A percentile compares a stretch with the other conserved stretches of the same genome.
Conservation (phyloP, 2,888 invertebrate genomes). For the Chrysolina oricalcia region DNA sequence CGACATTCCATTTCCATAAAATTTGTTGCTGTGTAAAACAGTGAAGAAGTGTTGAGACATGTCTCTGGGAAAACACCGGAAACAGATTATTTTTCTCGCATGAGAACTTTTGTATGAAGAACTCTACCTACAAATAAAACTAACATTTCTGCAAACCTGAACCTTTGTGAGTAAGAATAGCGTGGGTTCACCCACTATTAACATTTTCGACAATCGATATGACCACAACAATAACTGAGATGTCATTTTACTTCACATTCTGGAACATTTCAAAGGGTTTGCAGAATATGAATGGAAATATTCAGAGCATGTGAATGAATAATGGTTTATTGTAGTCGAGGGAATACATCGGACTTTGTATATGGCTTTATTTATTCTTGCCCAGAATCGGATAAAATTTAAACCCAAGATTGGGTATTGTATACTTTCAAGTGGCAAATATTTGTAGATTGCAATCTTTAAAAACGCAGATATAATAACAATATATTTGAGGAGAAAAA, state of each 20-base stretch:
- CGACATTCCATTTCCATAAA: no score
- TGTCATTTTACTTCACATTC: constrained; percentile 57
- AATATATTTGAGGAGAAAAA: not conserved
- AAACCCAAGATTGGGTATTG: constrained; percentile 57
- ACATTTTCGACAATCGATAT: constrained; percentile 57
- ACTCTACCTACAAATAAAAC: constrained; percentile 18
- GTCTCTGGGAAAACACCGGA: constrained; percentile 31
- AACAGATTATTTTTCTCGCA: constrained; percentile 35
- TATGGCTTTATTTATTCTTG: constrained; percentile 49
- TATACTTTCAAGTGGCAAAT: constrained; percentile 59
- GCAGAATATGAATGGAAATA: constrained; percentile 53
- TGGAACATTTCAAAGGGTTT: constrained; percentile 58
- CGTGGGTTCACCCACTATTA: constrained; percentile 59
- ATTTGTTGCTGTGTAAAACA: no score
- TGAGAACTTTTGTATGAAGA: constrained; percentile 28
- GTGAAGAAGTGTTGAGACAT: no score
- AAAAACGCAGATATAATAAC: constrained; percentile 4
- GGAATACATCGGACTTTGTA: constrained; percentile 55
- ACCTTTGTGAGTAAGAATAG: constrained; percentile 43
- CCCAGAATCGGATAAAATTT: constrained; percentile 59
- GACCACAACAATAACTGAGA: constrained; percentile 58
- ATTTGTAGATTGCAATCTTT: constrained; percentile 58
- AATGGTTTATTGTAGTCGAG: constrained; percentile 48
- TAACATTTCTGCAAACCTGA: constrained; percentile 56
- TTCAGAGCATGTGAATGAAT: constrained; percentile 53